Percentiles rank a stretch among this genome's conserved stretches.
Evolutionary conservation across 2,888 invertebrate species (phyloP).

Genomic region (Maniola hyperantus): DNA sequence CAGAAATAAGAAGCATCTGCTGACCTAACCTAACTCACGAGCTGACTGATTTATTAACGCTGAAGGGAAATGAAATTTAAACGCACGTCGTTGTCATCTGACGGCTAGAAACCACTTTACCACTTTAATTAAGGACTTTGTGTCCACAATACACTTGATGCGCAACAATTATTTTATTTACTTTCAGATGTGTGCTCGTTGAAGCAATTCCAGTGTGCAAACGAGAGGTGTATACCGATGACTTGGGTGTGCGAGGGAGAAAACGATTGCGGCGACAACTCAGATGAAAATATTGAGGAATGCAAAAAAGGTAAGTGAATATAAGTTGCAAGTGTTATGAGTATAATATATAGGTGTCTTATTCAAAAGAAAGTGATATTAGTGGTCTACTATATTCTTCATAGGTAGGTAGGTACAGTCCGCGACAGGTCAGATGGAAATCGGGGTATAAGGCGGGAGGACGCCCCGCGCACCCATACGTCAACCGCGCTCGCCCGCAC

Average conservation of each 20-base stretch:
- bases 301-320: conserved; percentile 85
- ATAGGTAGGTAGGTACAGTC: no score
- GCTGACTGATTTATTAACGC: conserved; percentile 18
- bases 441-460: no score
- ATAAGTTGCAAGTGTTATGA: no score
- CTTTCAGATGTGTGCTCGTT: conserved; percentile 82
- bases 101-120: conserved; percentile 5
- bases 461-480: no score
- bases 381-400: no score
- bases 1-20: not conserved
- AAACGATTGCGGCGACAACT: conserved; percentile 90
- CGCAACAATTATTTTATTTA: conserved; percentile 35
- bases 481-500: no score
- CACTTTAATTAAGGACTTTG: conserved; percentile 15
- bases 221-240: conserved; percentile 89
- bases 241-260: conserved; percentile 91
- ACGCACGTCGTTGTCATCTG: conserved; percentile 15
- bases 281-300: conserved; percentile 89
- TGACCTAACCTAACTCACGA: conserved; percentile 13
- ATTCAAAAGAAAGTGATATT: no score
- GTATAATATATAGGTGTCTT: no score
- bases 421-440: no score
- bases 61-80: conserved; percentile 11
- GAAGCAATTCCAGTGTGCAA: conserved; percentile 89
- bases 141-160: conserved; percentile 6